These are phyloP conservation scores for Mamestra brassicae DNA, from an alignment of 2,888 invertebrate genomes.

Conservation along the genomic window DNA sequence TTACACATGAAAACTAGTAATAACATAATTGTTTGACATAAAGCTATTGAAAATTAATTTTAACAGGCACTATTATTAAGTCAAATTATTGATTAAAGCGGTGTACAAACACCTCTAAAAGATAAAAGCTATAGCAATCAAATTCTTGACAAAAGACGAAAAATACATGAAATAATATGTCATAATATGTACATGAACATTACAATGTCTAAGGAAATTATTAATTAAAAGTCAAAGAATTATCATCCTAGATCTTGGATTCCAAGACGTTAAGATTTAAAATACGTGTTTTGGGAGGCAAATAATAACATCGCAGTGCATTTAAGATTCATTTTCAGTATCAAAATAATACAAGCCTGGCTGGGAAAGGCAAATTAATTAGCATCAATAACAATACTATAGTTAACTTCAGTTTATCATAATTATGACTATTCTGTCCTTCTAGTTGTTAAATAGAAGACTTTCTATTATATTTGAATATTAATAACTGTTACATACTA, in stretches of 20 bases:
- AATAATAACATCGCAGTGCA: slow-evolving; percentile 13
- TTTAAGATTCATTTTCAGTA: slow-evolving; percentile 11
- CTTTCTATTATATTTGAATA: slow-evolving; percentile 25
- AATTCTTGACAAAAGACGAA: slow-evolving; percentile 15
- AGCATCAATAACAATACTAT: slow-evolving; percentile 34
- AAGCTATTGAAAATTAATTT: slow-evolving; percentile 59
- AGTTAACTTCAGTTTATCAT: slow-evolving; percentile 31
- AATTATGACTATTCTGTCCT: slow-evolving; percentile 9
- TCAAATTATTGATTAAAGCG: slow-evolving; percentile 52
- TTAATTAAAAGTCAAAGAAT: slow-evolving; percentile 16
- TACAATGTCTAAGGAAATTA: slow-evolving; percentile 24
- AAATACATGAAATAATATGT: slow-evolving; percentile 28
- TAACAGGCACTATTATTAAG: slow-evolving; percentile 45
- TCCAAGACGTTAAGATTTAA: slow-evolving; percentile 37
- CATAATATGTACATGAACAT: slow-evolving; percentile 33
- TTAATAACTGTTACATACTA: slow-evolving; percentile 49
- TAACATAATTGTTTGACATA: slow-evolving; percentile 61
- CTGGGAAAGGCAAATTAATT: not conserved
- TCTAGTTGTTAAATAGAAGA: slow-evolving; percentile 13
- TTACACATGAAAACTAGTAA: slow-evolving; percentile 57
- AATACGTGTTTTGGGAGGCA: slow-evolving; percentile 11
- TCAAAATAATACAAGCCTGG: slow-evolving; percentile 2
- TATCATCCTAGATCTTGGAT: slow-evolving; percentile 40
- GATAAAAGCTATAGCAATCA: slow-evolving; percentile 50
- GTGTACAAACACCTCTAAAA: slow-evolving; percentile 52